These are phyloP conservation scores for Odontesthes bonariensis DNA, from an alignment of 2,113 vertebrate species.

Conservation along the genomic window DNA sequence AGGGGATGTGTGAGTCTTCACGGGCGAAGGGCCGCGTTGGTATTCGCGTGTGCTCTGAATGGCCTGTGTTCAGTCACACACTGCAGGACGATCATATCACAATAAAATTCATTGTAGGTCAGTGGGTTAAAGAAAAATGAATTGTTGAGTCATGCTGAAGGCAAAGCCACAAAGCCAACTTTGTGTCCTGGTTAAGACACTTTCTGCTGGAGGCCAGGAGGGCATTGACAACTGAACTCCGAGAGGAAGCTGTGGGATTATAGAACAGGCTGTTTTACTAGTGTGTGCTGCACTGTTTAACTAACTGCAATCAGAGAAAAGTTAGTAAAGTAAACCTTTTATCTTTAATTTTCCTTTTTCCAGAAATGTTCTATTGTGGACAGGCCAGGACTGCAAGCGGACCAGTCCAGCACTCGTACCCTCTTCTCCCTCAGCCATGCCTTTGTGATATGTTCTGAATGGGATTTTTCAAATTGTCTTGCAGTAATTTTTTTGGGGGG, in stretches of 20 bases:
- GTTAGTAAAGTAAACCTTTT: too few relatives aligned
- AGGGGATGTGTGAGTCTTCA: conserved; percentile 26
- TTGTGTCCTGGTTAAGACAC: conserved; percentile 16
- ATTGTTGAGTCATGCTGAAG: conserved; percentile 23
- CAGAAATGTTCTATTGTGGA: too few relatives aligned
- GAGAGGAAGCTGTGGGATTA: background rate
- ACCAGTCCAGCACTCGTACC: too few relatives aligned
- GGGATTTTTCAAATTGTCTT: too few relatives aligned
- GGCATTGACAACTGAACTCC: too few relatives aligned
- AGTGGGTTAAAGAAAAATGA: conserved; percentile 56
- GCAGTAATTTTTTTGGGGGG: too few relatives aligned
- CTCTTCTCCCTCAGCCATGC: too few relatives aligned
- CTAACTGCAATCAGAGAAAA: too few relatives aligned
- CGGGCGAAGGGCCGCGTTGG: conserved; percentile 4
- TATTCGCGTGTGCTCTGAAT: conserved; percentile 42
- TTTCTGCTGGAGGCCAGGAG: background rate
- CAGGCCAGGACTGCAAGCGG: too few relatives aligned
- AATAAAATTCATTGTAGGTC: conserved; percentile 58
- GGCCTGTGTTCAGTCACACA: conserved; percentile 41
- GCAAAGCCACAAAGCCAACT: conserved; percentile 21
- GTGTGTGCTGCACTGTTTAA: background rate
- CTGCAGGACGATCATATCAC: conserved; percentile 54
- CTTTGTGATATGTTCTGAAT: too few relatives aligned
- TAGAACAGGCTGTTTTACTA: background rate
- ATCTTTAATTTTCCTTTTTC: too few relatives aligned